Conservation (phyloP, 2,113 vertebrate species). For the Beaufortia kweichowensis region DNA sequence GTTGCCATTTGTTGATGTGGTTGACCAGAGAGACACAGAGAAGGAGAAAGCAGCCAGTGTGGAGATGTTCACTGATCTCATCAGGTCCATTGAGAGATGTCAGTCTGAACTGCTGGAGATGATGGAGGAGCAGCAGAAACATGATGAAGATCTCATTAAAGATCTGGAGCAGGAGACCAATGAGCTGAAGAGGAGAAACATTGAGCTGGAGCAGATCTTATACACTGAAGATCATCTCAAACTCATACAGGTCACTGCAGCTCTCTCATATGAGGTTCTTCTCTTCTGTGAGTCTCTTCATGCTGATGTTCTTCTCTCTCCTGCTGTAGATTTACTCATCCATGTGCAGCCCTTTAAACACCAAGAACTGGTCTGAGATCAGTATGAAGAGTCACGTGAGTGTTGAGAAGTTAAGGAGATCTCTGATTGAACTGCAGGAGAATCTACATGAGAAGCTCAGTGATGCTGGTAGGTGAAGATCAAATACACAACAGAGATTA, state of each 20-base stretch:
- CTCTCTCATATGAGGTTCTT: background rate
- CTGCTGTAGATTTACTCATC: conserved; percentile 45
- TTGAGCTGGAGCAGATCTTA: conserved; percentile 47
- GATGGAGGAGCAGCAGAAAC: conserved; percentile 33
- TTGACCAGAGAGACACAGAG: conserved; percentile 1
- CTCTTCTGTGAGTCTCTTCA: conserved; percentile 7
- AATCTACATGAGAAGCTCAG: conserved; percentile 25
- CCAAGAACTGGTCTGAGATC: conserved; percentile 44
- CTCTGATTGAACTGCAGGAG: conserved; percentile 35
- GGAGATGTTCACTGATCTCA: conserved; percentile 19
- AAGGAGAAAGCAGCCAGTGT: background rate
- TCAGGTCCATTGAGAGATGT: conserved; percentile 21
- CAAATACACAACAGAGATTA: background rate
- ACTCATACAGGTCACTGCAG: conserved; percentile 45
- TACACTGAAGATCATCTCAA: conserved; percentile 46
- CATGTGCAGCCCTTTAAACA: conserved; percentile 7
- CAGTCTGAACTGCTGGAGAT: conserved; percentile 39
- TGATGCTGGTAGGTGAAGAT: background rate
- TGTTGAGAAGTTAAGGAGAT: background rate
- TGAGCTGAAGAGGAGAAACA: conserved; percentile 29
- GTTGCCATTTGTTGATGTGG: no score
- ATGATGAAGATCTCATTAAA: no score
- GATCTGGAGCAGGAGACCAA: conserved; percentile 46
- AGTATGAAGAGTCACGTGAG: conserved; percentile 43
- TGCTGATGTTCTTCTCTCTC: conserved; percentile 24